Evolutionary conservation across 1,140 invertebrate genomes (phyloP).

Genomic region (Macrocentrus cingulum): DNA sequence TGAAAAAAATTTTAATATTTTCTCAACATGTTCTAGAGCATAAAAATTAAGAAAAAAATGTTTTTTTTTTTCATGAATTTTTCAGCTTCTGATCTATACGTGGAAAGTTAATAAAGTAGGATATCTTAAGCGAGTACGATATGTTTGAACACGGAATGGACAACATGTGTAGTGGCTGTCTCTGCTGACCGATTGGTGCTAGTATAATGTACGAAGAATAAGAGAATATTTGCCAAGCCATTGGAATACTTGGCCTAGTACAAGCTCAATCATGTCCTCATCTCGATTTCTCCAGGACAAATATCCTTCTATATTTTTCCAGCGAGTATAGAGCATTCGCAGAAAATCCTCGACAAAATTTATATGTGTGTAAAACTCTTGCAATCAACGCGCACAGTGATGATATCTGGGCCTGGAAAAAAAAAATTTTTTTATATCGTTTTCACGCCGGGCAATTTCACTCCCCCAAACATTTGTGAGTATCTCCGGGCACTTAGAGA

Average conservation of each 20-base stretch:
- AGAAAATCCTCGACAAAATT: too few species aligned
- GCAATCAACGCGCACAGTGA: too few species aligned
- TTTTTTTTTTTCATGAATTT: conserved; percentile 6
- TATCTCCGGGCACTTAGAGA: conserved; percentile 9
- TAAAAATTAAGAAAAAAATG: too few species aligned
- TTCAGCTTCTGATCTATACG: background rate
- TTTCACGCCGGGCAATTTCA: conserved; percentile 26
- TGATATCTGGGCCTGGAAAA: too few species aligned
- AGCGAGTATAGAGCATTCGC: conserved; percentile 4
- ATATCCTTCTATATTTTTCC: conserved; percentile 2
- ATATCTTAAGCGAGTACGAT: background rate
- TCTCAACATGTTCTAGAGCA: too few species aligned
- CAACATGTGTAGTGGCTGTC: conserved; percentile 38
- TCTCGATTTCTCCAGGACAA: conserved; percentile 4
- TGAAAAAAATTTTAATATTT: too few species aligned
- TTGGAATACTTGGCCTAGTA: conserved; percentile 27
- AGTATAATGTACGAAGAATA: background rate
- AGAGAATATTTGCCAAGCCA: conserved; percentile 35
- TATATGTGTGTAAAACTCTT: too few species aligned
- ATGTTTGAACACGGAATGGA: conserved; percentile 36
- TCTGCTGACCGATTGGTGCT: conserved; percentile 31
- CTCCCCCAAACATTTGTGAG: conserved; percentile 19
- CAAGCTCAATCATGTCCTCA: conserved; percentile 33
- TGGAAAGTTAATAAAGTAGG: too few species aligned
- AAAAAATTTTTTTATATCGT: conserved; percentile 20